Conservation (phyloP, 2,888 invertebrate species). For the Oxycera nigricornis region DNA sequence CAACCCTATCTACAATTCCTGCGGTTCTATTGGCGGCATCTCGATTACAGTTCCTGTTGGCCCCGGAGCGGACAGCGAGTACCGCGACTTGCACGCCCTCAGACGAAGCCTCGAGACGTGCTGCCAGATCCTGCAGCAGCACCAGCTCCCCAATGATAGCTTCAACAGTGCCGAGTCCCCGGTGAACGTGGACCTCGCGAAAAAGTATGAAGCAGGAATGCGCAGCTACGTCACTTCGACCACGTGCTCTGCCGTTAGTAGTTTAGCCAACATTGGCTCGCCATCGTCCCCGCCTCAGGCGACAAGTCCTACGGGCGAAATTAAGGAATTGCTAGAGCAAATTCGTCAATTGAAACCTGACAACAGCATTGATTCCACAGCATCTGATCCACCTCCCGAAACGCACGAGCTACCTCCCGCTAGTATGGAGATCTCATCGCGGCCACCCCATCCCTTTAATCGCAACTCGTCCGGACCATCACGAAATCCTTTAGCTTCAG, state of each 20-base stretch:
- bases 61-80: constrained; percentile 52
- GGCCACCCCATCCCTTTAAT: background rate
- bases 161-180: constrained; percentile 51
- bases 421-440: background rate
- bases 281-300: constrained; percentile 80
- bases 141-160: constrained; percentile 50
- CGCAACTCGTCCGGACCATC: background rate
- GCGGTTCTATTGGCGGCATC: constrained; percentile 56
- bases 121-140: constrained; percentile 57
- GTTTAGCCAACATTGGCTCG: constrained; percentile 71
- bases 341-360: constrained; percentile 70
- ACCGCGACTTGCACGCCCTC: constrained; percentile 53
- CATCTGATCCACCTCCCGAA: constrained; percentile 42
- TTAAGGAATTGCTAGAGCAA: constrained; percentile 75
- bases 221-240: constrained; percentile 63
- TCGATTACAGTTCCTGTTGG: constrained; percentile 55
- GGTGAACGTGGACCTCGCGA: constrained; percentile 51
- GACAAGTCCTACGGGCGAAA: constrained; percentile 81
- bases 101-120: constrained; percentile 59
- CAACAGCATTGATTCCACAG: constrained; percentile 59
- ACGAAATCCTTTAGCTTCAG: constrained; percentile 24
- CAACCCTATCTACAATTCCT: constrained; percentile 54
- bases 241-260: constrained; percentile 73
- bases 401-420: background rate
- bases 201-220: constrained; percentile 54